These are phyloP conservation scores for Bombyx mandarina DNA, from an alignment of 1,140 invertebrate species.

Conservation along the genomic window DNA sequence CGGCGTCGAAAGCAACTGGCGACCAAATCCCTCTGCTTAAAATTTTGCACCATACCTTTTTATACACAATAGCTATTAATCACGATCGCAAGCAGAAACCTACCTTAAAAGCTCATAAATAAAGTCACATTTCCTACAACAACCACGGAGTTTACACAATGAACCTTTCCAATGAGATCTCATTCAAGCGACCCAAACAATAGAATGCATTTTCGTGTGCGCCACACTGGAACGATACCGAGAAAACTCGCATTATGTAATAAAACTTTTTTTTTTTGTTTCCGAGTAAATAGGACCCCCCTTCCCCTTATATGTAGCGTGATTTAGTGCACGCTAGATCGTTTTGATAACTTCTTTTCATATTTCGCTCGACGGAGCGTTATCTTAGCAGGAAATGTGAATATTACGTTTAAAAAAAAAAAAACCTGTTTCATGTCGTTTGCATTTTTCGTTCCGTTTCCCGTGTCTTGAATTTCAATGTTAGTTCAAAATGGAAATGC, in stretches of 20 bases:
- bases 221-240: constrained; percentile 7
- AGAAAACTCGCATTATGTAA: constrained; percentile 69
- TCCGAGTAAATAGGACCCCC: constrained; percentile 65
- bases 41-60: constrained; percentile 64
- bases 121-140: too few relatives aligned
- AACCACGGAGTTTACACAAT: too few relatives aligned
- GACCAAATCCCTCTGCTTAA: constrained; percentile 63
- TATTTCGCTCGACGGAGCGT: constrained; percentile 58
- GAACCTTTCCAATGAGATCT: too few relatives aligned
- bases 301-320: constrained; percentile 64
- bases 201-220: too few relatives aligned
- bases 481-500: constrained; percentile 9
- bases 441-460: constrained; percentile 8
- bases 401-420: constrained; percentile 21
- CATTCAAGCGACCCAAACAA: too few relatives aligned
- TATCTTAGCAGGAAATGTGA: constrained; percentile 63
- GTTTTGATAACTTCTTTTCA: constrained; percentile 66
- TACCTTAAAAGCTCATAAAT: too few relatives aligned
- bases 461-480: constrained; percentile 14
- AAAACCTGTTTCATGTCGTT: neutral
- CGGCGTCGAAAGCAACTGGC: constrained; percentile 33
- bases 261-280: constrained; percentile 69
- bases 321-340: constrained; percentile 67
- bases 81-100: too few relatives aligned
- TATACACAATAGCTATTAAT: constrained; percentile 32